These are phyloP conservation scores for Caenorhabditis latens DNA, from an alignment of 1,140 invertebrate species.

Conservation along the genomic window DNA sequence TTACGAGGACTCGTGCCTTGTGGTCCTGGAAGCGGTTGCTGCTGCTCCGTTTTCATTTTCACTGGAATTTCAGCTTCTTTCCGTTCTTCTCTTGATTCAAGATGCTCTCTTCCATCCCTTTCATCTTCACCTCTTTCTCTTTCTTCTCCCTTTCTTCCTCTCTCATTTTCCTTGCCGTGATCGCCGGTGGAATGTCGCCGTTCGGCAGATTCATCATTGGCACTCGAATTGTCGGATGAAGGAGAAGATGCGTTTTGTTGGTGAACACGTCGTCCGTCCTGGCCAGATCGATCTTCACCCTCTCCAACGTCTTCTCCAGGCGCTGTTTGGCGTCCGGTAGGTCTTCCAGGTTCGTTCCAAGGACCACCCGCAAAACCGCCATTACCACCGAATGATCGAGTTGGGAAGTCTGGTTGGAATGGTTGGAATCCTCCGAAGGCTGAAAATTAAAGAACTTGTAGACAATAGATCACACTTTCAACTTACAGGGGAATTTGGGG, in stretches of 20 bases:
- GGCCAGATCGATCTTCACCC: conserved; percentile 47
- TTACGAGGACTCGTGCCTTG: not conserved
- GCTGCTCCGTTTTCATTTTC: not conserved
- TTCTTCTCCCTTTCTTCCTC: conserved; percentile 11
- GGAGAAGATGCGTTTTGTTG: conserved; percentile 40
- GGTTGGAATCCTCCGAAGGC: conserved; percentile 45
- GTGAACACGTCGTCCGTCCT: conserved; percentile 48
- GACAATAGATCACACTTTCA: no score
- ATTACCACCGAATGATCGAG: conserved; percentile 49
- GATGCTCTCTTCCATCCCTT: conserved; percentile 18
- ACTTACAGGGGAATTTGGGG: conserved; percentile 44
- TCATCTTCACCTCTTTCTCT: conserved; percentile 13
- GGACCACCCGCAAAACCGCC: conserved; percentile 52
- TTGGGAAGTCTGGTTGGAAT: conserved; percentile 49
- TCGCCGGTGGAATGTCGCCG: conserved; percentile 44
- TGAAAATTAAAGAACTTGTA: not conserved
- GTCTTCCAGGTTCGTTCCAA: conserved; percentile 50
- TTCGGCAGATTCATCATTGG: conserved; percentile 50
- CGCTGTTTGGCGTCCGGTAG: conserved; percentile 37
- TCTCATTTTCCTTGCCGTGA: conserved; percentile 50
- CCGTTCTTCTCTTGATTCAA: not conserved
- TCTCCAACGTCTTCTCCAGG: conserved; percentile 38
- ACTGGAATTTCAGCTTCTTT: not conserved
- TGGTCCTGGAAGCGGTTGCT: not conserved
- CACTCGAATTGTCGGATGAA: conserved; percentile 47